Evolutionary conservation across 2,888 invertebrate genomes (phyloP).

Genomic region (Orthosia cruda): DNA sequence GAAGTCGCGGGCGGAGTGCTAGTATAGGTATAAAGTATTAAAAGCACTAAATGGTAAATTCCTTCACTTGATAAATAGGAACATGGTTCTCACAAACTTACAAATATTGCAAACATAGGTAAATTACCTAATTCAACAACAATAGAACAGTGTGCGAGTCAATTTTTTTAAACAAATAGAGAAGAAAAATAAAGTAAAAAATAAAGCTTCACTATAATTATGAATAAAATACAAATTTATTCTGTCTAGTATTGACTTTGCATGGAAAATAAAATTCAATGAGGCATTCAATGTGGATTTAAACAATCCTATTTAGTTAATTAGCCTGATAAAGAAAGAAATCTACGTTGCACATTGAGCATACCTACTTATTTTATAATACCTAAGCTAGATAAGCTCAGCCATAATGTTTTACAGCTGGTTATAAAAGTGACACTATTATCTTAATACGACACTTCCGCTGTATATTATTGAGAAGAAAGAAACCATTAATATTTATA

Average conservation of each 20-base stretch:
- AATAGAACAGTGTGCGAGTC: no score
- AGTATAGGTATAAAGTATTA: no score
- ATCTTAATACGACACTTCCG: constrained; percentile 31
- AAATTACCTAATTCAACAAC: no score
- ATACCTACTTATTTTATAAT: constrained; percentile 22
- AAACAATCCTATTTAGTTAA: constrained; percentile 18
- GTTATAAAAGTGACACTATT: constrained; percentile 15
- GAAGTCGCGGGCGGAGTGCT: no score
- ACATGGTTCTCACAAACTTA: no score
- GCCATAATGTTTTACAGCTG: constrained; percentile 13
- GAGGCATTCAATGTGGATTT: neutral
- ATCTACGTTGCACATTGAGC: constrained; percentile 14
- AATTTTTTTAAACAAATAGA: no score
- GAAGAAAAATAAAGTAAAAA: no score
- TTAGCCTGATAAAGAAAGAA: constrained; percentile 17
- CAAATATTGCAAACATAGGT: no score
- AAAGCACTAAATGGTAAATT: no score
- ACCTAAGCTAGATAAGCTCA: constrained; percentile 36
- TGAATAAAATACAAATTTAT: no score
- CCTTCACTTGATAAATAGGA: no score
- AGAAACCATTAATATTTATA: neutral
- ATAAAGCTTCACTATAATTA: no score
- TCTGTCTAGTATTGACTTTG: neutral
- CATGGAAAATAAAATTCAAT: neutral
- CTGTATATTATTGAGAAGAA: constrained; percentile 5